Conservation (phyloP, 2,113 vertebrate species). For the Polypterus senegalus region DNA sequence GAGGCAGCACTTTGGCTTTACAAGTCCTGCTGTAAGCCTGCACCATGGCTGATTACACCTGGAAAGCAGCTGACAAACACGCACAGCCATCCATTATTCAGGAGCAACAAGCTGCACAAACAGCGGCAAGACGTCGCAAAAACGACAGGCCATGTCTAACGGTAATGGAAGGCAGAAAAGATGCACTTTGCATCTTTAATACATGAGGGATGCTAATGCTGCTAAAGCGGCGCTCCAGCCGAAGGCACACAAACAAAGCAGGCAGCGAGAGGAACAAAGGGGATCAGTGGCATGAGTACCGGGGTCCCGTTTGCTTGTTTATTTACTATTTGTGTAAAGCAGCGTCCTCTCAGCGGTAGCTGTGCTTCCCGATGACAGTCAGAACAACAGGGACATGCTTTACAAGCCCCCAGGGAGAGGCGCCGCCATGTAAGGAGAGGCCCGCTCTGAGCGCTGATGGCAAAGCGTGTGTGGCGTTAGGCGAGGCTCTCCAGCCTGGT, state of each 20-base stretch:
- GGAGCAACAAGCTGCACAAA: not conserved
- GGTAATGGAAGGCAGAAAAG: not conserved
- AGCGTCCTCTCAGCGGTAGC: constrained; percentile 15
- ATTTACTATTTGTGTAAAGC: constrained; percentile 29
- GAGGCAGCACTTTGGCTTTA: not conserved
- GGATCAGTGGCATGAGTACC: not conserved
- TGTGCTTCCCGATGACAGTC: constrained; percentile 31
- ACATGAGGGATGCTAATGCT: not conserved
- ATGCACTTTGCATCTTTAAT: not conserved
- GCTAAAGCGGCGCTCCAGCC: not conserved
- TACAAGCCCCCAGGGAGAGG: not conserved
- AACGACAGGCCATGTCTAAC: not conserved
- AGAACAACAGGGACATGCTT: constrained; percentile 20
- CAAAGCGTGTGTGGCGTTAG: not conserved
- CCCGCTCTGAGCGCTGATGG: not conserved
- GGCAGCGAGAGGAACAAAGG: not conserved
- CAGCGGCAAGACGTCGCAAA: not conserved
- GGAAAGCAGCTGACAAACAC: not conserved
- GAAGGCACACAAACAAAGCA: not conserved
- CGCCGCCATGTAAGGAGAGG: not conserved
- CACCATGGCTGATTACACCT: not conserved
- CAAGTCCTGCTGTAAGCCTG: not conserved
- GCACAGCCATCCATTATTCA: not conserved
- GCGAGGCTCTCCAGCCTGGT: not conserved
- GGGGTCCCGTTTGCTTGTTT: constrained; percentile 11